Base-by-base conservation (phyloP, 2,113 vertebrate species). In the Gnathonemus longibarbis region DNA sequence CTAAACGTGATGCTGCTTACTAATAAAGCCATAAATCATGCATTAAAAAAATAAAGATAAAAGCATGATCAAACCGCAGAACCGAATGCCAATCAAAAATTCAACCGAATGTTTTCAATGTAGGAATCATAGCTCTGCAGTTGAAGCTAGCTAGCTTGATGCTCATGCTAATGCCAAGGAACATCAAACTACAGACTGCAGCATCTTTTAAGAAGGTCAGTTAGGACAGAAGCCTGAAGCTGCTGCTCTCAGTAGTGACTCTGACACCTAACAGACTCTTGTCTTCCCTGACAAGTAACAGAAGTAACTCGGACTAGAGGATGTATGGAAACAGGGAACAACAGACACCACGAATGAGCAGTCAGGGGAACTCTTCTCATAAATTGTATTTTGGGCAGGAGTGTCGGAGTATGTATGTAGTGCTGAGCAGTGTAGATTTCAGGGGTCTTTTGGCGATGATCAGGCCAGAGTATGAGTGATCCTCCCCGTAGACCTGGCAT, bases 21-120 rank as follows among this genome's bases (percentile, higher is more conserved):
- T 89, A 89, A 53, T 52, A 53, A 89, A 89, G 88, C 88, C 70
- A 89, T 89, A 84, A 83, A 31, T n/a, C 19, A 56, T 84, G 62
- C 46, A 42, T 77, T 31, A 48, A 74, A 77, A 74, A 48, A 27
- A 74, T 46, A 24, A 66, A 88, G 39, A 53, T 27, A 70, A 80
- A 24, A 17, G 19, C 48, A 50, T 50, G 49, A 89, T 48, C 15
- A 48, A 89, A 74, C 48, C 24, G 45, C 88, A 80, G 48, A 89
- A 89, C 70, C 31, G 66, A 53, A 53, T 39, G 50, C 17, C 58
- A 66, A 35, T 56, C 53, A 50, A 89, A 80, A 45, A 89, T 49
- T 48, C 66, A 35, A 42, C 9, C 9, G 46, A 50, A 77, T 39
- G 7, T 80, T 80, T 48, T 89, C 7, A 46, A 21, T 21, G 9